Evolutionary conservation across 2,113 vertebrate genomes (phyloP).

Genomic region (Zosterops borbonicus): DNA sequence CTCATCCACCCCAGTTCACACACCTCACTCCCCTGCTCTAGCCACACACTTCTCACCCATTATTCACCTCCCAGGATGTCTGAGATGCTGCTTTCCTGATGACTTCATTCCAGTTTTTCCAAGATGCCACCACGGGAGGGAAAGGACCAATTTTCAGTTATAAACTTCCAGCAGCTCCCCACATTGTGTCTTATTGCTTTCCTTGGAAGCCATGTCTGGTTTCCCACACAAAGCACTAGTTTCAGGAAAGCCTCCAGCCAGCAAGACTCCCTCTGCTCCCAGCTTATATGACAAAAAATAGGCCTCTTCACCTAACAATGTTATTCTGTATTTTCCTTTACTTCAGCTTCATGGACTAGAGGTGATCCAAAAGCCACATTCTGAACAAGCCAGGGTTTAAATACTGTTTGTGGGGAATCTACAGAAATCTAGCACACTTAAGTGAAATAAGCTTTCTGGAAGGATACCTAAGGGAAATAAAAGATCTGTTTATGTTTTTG

Average conservation of each 20-base stretch:
- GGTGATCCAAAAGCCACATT: neutral
- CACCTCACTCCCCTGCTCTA: fast-evolving
- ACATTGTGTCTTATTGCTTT: fast-evolving
- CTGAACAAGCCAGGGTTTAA: neutral
- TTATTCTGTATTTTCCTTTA: neutral
- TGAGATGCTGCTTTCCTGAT: neutral
- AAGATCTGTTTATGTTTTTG: neutral
- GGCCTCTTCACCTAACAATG: neutral
- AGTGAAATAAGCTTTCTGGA: neutral
- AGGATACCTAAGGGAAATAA: neutral
- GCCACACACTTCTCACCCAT: neutral
- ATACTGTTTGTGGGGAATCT: neutral
- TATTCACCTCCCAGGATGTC: neutral
- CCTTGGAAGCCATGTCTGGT: neutral
- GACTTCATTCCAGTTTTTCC: neutral
- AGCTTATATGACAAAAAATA: neutral
- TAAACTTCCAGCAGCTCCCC: neutral
- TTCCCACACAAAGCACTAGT: neutral
- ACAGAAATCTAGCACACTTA: neutral
- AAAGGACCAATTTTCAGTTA: neutral
- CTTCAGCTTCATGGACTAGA: neutral
- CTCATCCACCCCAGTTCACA: neutral
- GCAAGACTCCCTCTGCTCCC: neutral
- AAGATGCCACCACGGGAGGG: neutral
- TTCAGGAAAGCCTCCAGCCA: neutral